These are phyloP conservation scores for Conomelus anceps DNA, from an alignment of 2,888 invertebrate genomes.

Conservation along the genomic window DNA sequence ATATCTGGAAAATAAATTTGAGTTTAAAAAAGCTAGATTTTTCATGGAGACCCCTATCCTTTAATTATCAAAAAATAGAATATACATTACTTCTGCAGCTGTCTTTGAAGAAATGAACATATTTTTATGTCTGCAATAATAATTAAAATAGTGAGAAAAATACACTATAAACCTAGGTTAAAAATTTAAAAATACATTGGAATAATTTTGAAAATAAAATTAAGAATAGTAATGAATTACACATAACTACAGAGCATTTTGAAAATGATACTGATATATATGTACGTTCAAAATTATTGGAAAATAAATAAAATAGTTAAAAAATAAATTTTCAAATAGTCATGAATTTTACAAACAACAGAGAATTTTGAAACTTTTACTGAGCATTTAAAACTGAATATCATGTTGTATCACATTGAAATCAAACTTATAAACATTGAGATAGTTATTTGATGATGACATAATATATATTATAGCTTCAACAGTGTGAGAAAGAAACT, in stretches of 20 bases:
- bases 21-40: neutral
- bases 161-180: no score
- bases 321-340: no score
- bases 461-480: neutral
- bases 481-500: neutral
- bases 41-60: neutral
- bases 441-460: neutral
- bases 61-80: neutral
- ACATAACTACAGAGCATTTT: no score
- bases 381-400: neutral
- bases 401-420: neutral
- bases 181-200: neutral
- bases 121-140: no score
- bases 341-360: no score
- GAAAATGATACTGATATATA: no score
- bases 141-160: neutral
- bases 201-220: no score
- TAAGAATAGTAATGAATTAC: no score
- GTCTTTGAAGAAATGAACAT: neutral
- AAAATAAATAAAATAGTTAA: no score
- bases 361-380: no score
- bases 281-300: no score
- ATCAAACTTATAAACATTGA: neutral
- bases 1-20: neutral
- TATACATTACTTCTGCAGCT: neutral